These are phyloP conservation scores for Venustoraphidia nigricollis DNA, from an alignment of 2,888 invertebrate species.

Conservation along the genomic window DNA sequence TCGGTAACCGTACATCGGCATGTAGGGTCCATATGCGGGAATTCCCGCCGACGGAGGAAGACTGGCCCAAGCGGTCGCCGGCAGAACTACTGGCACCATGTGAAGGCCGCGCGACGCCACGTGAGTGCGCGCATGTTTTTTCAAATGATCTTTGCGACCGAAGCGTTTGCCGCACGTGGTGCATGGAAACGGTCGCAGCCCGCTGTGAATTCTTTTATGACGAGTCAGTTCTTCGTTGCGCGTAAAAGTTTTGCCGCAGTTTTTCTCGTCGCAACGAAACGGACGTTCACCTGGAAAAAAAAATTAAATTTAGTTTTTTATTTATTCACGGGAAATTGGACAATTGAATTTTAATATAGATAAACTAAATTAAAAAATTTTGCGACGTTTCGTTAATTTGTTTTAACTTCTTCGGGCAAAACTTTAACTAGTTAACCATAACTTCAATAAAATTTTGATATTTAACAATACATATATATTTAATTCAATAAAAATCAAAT, in stretches of 20 bases:
- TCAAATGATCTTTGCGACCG: slow-evolving; percentile 85
- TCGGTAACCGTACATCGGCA: neutral
- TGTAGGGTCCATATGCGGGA: neutral
- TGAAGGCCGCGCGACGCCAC: slow-evolving; percentile 30
- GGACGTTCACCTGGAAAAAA: slow-evolving; percentile 58
- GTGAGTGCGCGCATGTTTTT: slow-evolving; percentile 86
- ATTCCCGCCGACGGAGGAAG: slow-evolving; percentile 19
- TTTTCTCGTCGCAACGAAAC: slow-evolving; percentile 70
- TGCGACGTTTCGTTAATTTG: too few species aligned
- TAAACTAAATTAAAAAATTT: too few species aligned
- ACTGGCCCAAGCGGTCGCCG: slow-evolving; percentile 13
- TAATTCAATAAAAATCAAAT: too few species aligned
- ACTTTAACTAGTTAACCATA: too few species aligned
- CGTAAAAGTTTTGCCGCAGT: slow-evolving; percentile 81
- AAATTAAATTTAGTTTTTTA: slow-evolving; percentile 2
- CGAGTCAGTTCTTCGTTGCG: slow-evolving; percentile 83
- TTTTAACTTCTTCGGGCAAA: too few species aligned
- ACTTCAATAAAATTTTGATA: too few species aligned
- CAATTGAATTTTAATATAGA: too few species aligned
- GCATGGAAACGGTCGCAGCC: slow-evolving; percentile 74
- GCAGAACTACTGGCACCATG: slow-evolving; percentile 27
- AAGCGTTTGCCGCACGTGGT: slow-evolving; percentile 81
- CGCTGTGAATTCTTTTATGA: slow-evolving; percentile 83
- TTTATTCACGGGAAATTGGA: too few species aligned
- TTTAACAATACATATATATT: too few species aligned